Percentiles rank a stretch among this genome's conserved stretches.
Evolutionary conservation across 1,140 invertebrate genomes (phyloP).

Genomic region (Drosophila simulans): DNA sequence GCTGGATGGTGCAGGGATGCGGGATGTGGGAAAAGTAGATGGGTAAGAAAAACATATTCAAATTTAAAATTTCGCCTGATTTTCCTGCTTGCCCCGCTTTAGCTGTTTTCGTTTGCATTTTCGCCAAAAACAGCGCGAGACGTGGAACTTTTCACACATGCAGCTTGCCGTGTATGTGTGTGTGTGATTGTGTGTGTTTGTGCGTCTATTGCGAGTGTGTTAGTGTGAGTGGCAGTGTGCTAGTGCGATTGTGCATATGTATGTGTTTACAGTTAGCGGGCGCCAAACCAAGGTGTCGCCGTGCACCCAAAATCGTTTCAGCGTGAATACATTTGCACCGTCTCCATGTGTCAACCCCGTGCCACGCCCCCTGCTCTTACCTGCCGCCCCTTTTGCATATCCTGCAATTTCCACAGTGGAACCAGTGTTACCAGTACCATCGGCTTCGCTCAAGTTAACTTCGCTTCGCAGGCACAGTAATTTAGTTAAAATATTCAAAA

Average conservation of each 20-base stretch:
- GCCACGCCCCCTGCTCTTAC: constrained; percentile 1
- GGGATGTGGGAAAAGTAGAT: constrained; percentile 22
- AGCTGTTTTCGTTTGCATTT: constrained; percentile 71
- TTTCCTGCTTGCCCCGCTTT: constrained; percentile 34
- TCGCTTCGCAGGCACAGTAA: constrained; percentile 24
- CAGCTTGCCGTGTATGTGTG: constrained; percentile 19
- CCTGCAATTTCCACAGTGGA: constrained; percentile 44
- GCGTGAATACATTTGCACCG: constrained; percentile 77
- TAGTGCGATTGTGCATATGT: constrained; percentile 53
- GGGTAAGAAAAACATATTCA: constrained; percentile 77
- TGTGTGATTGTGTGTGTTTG: background rate
- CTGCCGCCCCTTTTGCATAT: constrained; percentile 4
- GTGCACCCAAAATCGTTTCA: constrained; percentile 80
- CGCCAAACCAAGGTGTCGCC: constrained; percentile 81
- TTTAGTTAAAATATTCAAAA: constrained; percentile 54
- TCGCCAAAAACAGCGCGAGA: constrained; percentile 71
- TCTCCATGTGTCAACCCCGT: constrained; percentile 34
- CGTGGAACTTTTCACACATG: constrained; percentile 79
- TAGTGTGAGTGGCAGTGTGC: constrained; percentile 30
- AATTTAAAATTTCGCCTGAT: constrained; percentile 77
- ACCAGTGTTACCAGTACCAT: constrained; percentile 29
- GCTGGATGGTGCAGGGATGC: background rate
- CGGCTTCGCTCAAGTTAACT: constrained; percentile 21
- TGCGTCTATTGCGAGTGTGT: constrained; percentile 24
- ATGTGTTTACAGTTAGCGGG: constrained; percentile 81